These are phyloP conservation scores for Trimorus sp. DNA, from an alignment of 2,888 invertebrate species.

Conservation along the genomic window DNA sequence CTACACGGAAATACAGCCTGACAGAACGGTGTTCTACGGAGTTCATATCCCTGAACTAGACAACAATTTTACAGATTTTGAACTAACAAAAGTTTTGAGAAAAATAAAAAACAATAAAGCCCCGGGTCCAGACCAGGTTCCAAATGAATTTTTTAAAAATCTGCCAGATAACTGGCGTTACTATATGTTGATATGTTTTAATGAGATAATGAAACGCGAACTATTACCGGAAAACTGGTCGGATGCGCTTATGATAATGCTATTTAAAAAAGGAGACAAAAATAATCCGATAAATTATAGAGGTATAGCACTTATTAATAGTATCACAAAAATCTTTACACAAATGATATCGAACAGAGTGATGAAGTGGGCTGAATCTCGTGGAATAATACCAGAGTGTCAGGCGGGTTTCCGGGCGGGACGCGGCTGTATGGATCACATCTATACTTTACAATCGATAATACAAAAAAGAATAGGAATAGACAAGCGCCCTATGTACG, in stretches of 20 bases:
- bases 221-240: constrained; percentile 29
- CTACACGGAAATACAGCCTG: background rate
- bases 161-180: constrained; percentile 29
- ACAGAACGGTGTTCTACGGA: background rate
- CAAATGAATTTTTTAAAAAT: constrained; percentile 31
- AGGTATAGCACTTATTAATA: constrained; percentile 19
- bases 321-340: constrained; percentile 6
- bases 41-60: background rate
- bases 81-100: background rate
- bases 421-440: background rate
- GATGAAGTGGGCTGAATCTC: background rate
- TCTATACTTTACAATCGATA: background rate
- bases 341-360: background rate
- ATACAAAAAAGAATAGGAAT: background rate
- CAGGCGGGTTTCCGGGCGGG: background rate
- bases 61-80: background rate
- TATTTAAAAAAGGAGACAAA: constrained; percentile 26
- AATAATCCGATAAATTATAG: constrained; percentile 23
- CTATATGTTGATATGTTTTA: constrained; percentile 29
- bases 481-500: background rate
- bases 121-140: constrained; percentile 17
- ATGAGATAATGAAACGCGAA: constrained; percentile 5
- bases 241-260: constrained; percentile 9
- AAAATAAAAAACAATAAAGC: background rate
- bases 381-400: background rate